A percentile compares a stretch with the other conserved stretches of the same genome.
Conservation (phyloP, 2,888 invertebrate species). For the Thelaira solivaga region DNA sequence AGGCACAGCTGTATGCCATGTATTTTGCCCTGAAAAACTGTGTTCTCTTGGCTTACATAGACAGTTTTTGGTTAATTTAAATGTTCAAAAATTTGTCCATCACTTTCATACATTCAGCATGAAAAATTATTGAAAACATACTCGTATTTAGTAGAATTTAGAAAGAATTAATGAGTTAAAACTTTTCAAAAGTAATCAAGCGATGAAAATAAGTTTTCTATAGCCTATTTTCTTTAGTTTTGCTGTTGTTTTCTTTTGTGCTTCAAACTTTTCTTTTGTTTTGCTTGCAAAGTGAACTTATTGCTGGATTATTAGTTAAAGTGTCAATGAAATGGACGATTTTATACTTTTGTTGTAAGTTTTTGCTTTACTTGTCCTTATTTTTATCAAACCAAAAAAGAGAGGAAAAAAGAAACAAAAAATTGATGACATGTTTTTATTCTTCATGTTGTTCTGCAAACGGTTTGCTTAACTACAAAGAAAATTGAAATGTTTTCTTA, state of each 20-base stretch:
- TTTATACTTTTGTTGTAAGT: not conserved
- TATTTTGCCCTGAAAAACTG: no score
- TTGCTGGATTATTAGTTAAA: constrained; percentile 58
- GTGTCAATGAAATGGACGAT: constrained; percentile 56
- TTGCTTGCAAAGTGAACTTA: constrained; percentile 31
- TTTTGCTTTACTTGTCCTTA: constrained; percentile 21
- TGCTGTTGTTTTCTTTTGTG: constrained; percentile 7
- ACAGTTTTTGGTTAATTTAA: no score
- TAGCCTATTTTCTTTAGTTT: not conserved
- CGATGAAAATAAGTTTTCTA: constrained; percentile 50
- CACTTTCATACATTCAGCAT: constrained; percentile 22
- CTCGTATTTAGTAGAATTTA: constrained; percentile 60
- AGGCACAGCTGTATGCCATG: no score
- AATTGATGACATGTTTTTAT: no score
- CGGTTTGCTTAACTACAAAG: no score
- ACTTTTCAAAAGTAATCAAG: constrained; percentile 45
- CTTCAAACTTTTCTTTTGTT: constrained; percentile 29
- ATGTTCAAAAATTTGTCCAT: no score
- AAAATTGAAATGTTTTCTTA: no score
- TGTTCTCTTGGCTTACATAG: no score
- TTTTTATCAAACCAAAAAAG: not conserved
- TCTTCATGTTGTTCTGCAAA: no score
- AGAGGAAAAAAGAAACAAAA: not conserved
- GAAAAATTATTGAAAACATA: constrained; percentile 44
- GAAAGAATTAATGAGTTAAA: constrained; percentile 62